These are phyloP conservation scores for Eumerus sabulonum DNA, from an alignment of 2,888 invertebrate genomes.

Conservation along the genomic window DNA sequence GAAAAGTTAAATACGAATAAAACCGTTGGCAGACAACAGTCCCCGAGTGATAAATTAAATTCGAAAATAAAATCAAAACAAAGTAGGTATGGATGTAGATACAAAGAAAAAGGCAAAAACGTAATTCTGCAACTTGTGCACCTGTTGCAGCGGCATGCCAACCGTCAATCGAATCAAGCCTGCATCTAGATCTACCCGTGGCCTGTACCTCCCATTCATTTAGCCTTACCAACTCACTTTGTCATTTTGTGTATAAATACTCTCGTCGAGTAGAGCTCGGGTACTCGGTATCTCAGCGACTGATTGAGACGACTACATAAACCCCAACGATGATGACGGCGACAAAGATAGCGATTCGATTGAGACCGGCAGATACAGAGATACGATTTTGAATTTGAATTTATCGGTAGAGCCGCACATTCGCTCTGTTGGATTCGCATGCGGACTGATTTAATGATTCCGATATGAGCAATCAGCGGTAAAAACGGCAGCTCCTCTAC, in stretches of 20 bases:
- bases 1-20: conserved; percentile 21
- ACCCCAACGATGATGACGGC: no score
- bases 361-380: conserved; percentile 23
- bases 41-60: no score
- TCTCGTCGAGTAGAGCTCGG: not conserved
- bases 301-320: conserved; percentile 36
- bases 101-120: conserved; percentile 1
- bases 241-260: conserved; percentile 44
- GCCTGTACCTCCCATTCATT: conserved; percentile 29
- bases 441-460: conserved; percentile 54
- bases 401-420: conserved; percentile 39
- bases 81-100: conserved; percentile 5
- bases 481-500: conserved; percentile 9
- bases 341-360: conserved; percentile 17
- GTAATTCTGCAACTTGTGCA: conserved; percentile 27
- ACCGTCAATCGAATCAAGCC: conserved; percentile 11
- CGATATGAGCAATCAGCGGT: conserved; percentile 55
- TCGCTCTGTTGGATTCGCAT: conserved; percentile 39
- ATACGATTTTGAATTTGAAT: conserved; percentile 58
- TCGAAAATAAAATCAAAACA: conserved; percentile 13
- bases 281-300: conserved; percentile 5
- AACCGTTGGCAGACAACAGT: not conserved
- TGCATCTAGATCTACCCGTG: conserved; percentile 23
- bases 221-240: conserved; percentile 37
- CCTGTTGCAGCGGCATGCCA: conserved; percentile 44